Evolutionary conservation across 2,797 vertebrate species (phyloP).

Genomic region (Steatocranus sp.): DNA sequence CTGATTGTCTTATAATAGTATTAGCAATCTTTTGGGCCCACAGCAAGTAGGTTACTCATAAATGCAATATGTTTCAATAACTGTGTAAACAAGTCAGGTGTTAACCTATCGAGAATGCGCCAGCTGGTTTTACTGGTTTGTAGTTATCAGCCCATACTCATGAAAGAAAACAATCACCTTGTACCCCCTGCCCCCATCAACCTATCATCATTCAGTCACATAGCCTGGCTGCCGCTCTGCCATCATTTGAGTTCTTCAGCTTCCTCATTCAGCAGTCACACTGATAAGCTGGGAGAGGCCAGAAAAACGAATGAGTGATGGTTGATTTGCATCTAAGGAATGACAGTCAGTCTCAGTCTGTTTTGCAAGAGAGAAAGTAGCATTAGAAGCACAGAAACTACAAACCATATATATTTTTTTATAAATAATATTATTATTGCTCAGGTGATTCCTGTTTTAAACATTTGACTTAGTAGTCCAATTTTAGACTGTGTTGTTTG

Average conservation of each 20-base stretch:
- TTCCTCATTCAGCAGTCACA: background rate
- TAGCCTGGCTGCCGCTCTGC: background rate
- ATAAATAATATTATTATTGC: background rate
- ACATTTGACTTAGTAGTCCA: background rate
- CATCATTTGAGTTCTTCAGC: background rate
- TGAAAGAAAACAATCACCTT: background rate
- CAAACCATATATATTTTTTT: no score
- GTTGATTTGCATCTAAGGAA: background rate
- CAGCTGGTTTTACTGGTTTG: background rate
- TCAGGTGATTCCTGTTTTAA: background rate
- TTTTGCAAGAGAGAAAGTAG: background rate
- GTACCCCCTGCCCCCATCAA: background rate
- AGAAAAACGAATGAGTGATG: background rate
- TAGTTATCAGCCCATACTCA: background rate
- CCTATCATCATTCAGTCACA: background rate
- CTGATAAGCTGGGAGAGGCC: constrained; percentile 16
- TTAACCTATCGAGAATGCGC: background rate
- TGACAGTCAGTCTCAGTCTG: background rate
- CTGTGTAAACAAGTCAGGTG: background rate
- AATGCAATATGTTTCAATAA: background rate
- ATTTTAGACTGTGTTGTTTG: background rate
- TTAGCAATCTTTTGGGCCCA: no score
- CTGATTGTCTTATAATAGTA: fast-evolving
- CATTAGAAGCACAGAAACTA: background rate
- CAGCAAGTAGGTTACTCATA: background rate